Evolutionary conservation across 2,113 vertebrate species (phyloP).

Genomic region (Aramus guarauna): DNA sequence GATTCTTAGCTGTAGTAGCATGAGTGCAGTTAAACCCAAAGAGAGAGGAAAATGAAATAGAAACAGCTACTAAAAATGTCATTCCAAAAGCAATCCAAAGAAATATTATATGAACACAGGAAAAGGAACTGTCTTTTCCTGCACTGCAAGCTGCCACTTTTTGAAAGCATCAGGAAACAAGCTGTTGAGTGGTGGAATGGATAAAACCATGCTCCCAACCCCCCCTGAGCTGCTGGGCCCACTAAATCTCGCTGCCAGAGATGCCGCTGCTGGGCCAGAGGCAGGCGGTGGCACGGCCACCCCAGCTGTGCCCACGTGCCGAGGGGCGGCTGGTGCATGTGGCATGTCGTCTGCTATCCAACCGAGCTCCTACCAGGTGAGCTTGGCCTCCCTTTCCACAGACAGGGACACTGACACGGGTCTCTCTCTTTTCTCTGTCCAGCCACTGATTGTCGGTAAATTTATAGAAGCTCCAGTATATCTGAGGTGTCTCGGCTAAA

Average conservation of each 20-base stretch:
- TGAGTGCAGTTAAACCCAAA: neutral
- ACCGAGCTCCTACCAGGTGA: neutral
- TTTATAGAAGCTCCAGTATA: neutral
- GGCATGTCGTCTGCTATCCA: neutral
- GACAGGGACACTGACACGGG: neutral
- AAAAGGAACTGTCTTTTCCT: neutral
- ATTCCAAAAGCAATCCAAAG: neutral
- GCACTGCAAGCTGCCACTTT: neutral
- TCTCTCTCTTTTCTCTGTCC: neutral
- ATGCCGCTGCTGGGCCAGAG: neutral
- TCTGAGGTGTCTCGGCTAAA: neutral
- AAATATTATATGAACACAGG: neutral
- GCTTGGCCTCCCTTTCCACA: neutral
- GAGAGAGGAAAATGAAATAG: neutral
- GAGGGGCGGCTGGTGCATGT: neutral
- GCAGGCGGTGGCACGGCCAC: rapidly evolving
- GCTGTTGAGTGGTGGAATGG: neutral
- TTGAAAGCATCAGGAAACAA: neutral
- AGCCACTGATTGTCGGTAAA: neutral
- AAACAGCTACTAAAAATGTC: neutral
- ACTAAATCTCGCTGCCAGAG: neutral
- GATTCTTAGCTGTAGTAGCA: neutral
- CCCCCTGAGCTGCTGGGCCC: neutral
- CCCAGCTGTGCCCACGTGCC: neutral
- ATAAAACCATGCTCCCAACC: neutral